Base-by-base conservation (phyloP, 2,113 vertebrate species). In the Sciurus niger region DNA sequence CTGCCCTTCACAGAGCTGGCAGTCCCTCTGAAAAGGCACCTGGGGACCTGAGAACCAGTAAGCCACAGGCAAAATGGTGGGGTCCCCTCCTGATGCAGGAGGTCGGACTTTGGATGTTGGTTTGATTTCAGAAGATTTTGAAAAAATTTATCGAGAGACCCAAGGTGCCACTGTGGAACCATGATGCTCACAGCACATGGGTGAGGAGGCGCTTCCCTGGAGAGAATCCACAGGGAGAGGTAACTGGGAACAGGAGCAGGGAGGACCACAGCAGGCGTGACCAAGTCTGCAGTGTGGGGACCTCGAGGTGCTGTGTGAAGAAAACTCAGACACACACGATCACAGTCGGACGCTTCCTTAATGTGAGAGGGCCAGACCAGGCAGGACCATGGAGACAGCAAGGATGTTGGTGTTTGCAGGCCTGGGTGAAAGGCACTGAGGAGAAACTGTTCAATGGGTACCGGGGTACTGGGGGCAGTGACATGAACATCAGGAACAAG, bases 341-440 rank as follows among this genome's bases (percentile, higher is more conserved):
- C 7, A 67, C 40, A 63, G 10, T 8, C 11, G 8, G 51, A n/a
- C 17, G 5, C 16, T 18, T 73, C n/a, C 4, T 53, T 82, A 34
- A 32, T 48, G 48, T 73, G 12, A 89, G 14, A 58, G 4, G 18
- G 24, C 4, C 17, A 11, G 28, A 22, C 60, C 28, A 77, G 32
- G 30, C 16, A 68, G 79, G 4, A 32, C 28, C 24, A 37, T 8
- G 30, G 84, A 48, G 24, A 37, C 32, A 68, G 30, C 13, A 68
- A 68, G 0, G 2, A 68, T 10, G 10, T 18, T 48, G 40, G 40
- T 18, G 2, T 72, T 34, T 51, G 1, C 24, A 6, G 8, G 14
- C 13, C 5, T n/a, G 8, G 9, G 8, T 6, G 2, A 9, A 7
- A 14, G 4, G 4, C 0, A 6, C 1, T 20, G 34, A 24, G 32